A percentile compares a stretch with the other conserved stretches of the same genome.
Evolutionary conservation across 2,797 vertebrate genomes (phyloP).

Genomic region (Manis pentadactyla): DNA sequence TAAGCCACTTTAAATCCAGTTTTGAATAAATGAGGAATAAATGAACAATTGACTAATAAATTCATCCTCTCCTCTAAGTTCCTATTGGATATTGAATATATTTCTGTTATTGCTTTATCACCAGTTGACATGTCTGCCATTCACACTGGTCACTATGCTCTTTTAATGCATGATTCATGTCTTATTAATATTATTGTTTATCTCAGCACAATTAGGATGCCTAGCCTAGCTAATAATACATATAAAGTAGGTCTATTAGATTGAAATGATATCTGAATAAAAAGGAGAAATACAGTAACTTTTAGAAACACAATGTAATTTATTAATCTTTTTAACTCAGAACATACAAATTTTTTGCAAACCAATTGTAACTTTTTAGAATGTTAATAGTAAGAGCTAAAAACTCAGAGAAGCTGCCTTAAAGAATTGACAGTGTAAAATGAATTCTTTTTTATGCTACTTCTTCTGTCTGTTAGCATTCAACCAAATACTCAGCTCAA

Average conservation of each 20-base stretch:
- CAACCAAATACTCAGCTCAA: not conserved
- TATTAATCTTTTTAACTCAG: not conserved
- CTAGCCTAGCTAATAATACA: not conserved
- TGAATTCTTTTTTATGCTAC: not conserved
- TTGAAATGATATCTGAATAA: not conserved
- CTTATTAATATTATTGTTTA: not conserved
- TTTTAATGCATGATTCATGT: not conserved
- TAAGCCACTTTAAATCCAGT: not conserved
- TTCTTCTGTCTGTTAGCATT: not conserved
- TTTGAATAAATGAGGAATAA: not conserved
- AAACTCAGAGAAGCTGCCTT: not conserved
- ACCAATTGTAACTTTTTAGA: not conserved
- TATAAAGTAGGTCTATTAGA: conserved; percentile 1
- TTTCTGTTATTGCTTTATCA: not conserved
- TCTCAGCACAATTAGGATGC: not conserved
- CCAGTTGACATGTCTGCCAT: not conserved
- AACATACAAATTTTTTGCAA: not conserved
- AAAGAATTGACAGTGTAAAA: not conserved
- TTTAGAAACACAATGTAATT: not conserved
- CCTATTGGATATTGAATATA: not conserved
- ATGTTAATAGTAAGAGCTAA: not conserved
- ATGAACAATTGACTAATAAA: conserved; percentile 3
- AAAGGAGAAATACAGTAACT: not conserved
- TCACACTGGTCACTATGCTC: not conserved
- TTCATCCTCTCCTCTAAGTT: not conserved